Base-by-base conservation (phyloP, 2,113 vertebrate species). In the Nothoprocta perdicaria region DNA sequence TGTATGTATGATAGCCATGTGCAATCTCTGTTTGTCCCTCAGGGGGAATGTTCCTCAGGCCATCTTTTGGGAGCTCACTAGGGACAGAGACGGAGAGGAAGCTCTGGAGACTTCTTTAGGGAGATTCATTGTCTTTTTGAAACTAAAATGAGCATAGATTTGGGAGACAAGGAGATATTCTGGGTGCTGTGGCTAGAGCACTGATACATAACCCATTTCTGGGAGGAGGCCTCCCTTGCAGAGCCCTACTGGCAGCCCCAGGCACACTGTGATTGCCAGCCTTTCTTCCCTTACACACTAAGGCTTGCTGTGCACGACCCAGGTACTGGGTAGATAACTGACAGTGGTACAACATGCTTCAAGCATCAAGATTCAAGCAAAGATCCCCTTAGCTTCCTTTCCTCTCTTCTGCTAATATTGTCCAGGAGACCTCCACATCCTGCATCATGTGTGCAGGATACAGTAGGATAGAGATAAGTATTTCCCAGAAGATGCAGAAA, bases 251-350 rank as follows among this genome's bases (percentile, higher is more conserved):
- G 19, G 2, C 53, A 66, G 24, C 23, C 82, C 13, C 12, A 4
- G 2, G 17, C 50, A 62, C 45, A 33, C 24, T 1, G 1, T 0
- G 0, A 80, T 14, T 27, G 50, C 3, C 1, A 76, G 9, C 18
- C 5, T 60, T 8, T 10, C 27, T 50, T 55, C 19, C 58, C n/a
- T 33, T 16, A 6, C 8, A 4, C 18, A 9, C 22, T 1, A 0
- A 12, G 43, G 27, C 43, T 60, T 14, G 11, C 26, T 38, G 9
- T 43, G 33, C 12, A 53, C 6, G 6, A 22, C 5, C 7, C 1
- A 13, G 17, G 6, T 48, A 23, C 21, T 10, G 10, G 10, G 10
- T 48, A 38, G 21, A 7, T 14, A 35, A 2, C 5, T 41, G 33
- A 7, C 17, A 31, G 18, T 33, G 16, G 35, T 7, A 3, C 43